Evolutionary conservation across 2,888 invertebrate species (phyloP), one percentile per base, ranked within the genome.

Genomic region (Agonopterix arenella): DNA sequence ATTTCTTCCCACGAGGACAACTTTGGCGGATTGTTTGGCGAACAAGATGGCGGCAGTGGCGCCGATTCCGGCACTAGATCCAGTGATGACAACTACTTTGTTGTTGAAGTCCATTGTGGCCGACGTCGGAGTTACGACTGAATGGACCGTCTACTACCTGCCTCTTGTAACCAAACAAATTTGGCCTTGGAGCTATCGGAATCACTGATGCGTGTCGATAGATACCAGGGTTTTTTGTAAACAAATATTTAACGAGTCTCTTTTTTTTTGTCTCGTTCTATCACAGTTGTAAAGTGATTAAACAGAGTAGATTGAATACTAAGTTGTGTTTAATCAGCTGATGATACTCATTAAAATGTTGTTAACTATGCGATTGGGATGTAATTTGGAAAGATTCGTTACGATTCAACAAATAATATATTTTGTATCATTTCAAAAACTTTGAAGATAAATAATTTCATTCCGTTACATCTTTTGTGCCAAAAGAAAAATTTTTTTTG

Each of bases 11-110:
- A 89, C 92, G 70, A 91, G 92, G 44, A 92, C 90, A 44, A 95
- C 70, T 59, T 80, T 85, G 8, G 93, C 94, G 11, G 93, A 93
- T 56, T 92, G 84, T 64, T 91, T 89, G 3, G 93, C 91, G 65
- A 94, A 93, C 61, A 92, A 86, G 10, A 92, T 60, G 5, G 94
- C 94, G 2, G 93, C 90, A 49, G 91, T 91, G 46, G 92, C 91
- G 8, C 95, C 95, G 51, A 95, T 95, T 4, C 95, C 95, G 44
- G 93, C 93, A 73, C 93, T 93, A 8, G 94, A 93, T 44, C 94
- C 94, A 3, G 92, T 92, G 51, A 93, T 88, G 46, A 92, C 73
- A 36, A 92, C 84, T 46, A 92, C 91, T 88, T 92, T 92, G 55
- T 90, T 86, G 45, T 68, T 68, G 74, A 92, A 92, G 80, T 89